phyloP scores from a whole-genome alignment of 2,113 vertebrate genomes.

The Megalops atlanticus region DNA sequence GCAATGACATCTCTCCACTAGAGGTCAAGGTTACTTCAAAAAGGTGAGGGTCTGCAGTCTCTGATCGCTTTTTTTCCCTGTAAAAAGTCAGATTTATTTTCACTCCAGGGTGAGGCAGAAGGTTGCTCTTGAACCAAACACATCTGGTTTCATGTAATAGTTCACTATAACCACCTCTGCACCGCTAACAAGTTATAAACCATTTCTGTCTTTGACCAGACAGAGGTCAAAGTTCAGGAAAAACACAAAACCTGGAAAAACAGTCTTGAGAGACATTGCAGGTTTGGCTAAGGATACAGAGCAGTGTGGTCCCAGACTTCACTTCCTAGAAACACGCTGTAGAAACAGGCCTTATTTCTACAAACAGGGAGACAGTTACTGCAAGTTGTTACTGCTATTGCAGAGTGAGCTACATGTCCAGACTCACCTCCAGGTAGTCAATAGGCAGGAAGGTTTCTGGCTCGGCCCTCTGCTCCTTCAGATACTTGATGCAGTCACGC shows the following conservation, averaged over 20 bases:
- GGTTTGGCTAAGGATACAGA: background rate
- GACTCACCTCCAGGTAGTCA: constrained; percentile 87
- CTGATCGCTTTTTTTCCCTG: background rate
- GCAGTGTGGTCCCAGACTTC: background rate
- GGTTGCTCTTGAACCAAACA: background rate
- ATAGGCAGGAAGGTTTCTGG: constrained; percentile 92
- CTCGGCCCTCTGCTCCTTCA: constrained; percentile 86
- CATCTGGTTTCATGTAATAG: background rate
- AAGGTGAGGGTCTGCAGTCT: background rate
- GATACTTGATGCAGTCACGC: constrained; percentile 82
- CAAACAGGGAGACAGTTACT: background rate
- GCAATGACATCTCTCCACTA: background rate
- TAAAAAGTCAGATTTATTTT: background rate
- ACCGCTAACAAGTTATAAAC: background rate
- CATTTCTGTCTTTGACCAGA: background rate
- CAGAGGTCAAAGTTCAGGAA: background rate
- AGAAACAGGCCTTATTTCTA: background rate
- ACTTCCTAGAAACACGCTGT: background rate
- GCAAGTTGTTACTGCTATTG: background rate
- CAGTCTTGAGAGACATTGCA: too few species aligned
- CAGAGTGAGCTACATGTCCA: background rate
- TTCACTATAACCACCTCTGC: background rate
- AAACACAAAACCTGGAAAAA: background rate
- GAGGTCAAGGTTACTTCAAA: background rate
- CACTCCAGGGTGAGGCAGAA: background rate